Conservation (phyloP, 2,113 vertebrate genomes). For the Antennarius striatus region DNA sequence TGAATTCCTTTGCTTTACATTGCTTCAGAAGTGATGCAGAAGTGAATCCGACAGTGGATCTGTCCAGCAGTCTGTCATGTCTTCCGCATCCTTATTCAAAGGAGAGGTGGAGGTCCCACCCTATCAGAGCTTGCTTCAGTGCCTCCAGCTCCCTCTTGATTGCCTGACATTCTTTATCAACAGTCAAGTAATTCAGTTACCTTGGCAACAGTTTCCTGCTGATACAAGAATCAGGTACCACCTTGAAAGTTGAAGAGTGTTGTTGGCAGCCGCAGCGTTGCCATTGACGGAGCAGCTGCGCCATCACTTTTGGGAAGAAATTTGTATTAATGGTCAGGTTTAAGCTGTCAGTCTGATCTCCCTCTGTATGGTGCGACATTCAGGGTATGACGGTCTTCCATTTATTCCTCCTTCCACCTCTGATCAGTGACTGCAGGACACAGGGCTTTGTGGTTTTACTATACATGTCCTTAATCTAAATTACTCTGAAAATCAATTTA, state of each 20-base stretch:
- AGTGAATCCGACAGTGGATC: slow-evolving; percentile 24
- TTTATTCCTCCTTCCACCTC: slow-evolving; percentile 21
- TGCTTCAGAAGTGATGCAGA: slow-evolving; percentile 14
- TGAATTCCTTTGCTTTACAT: slow-evolving; percentile 50
- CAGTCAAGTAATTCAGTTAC: slow-evolving; percentile 76
- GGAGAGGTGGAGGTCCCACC: slow-evolving; percentile 52
- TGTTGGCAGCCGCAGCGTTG: slow-evolving; percentile 53
- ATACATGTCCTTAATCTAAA: too few species aligned
- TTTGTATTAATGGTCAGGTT: slow-evolving; percentile 24
- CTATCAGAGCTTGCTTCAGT: slow-evolving; percentile 57
- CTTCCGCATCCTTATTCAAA: slow-evolving; percentile 39
- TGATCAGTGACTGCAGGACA: slow-evolving; percentile 10
- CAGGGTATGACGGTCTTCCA: slow-evolving; percentile 17
- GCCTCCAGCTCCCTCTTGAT: slow-evolving; percentile 72
- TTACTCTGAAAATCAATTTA: too few species aligned
- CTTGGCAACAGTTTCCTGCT: slow-evolving; percentile 74
- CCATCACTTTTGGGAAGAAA: slow-evolving; percentile 42
- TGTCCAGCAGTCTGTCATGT: slow-evolving; percentile 53
- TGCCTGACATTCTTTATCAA: slow-evolving; percentile 78
- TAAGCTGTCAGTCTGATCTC: slow-evolving; percentile 19
- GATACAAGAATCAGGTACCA: slow-evolving; percentile 75
- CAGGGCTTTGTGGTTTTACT: not conserved
- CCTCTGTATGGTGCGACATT: slow-evolving; percentile 13
- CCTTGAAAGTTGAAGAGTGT: slow-evolving; percentile 69
- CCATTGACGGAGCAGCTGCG: slow-evolving; percentile 49